Evolutionary conservation across 2,113 vertebrate genomes (phyloP).

Genomic region (Myrmophylax atrothorax): DNA sequence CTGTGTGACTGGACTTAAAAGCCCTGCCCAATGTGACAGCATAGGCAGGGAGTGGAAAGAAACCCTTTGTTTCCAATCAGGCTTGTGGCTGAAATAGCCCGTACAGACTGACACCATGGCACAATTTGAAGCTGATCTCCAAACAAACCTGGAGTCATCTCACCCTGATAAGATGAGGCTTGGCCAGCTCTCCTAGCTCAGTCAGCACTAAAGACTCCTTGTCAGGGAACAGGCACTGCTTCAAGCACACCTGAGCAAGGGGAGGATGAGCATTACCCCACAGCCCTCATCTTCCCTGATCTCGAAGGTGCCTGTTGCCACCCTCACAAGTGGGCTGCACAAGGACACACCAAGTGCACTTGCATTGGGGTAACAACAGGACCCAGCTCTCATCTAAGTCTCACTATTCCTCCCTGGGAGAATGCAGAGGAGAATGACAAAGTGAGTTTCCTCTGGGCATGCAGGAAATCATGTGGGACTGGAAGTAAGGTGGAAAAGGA

Average conservation of each 20-base stretch:
- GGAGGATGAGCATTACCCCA: background rate
- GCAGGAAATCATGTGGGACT: background rate
- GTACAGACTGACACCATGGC: background rate
- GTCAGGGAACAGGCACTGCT: fast-evolving
- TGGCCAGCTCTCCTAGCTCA: background rate
- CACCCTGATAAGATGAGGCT: background rate
- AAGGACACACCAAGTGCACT: background rate
- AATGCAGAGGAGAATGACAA: background rate
- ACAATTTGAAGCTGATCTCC: background rate
- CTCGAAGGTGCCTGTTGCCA: background rate
- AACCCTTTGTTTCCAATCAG: background rate
- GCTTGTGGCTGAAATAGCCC: background rate
- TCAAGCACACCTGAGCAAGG: background rate
- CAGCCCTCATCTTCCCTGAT: background rate
- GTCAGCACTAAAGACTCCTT: background rate
- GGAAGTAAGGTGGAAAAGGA: background rate
- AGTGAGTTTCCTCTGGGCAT: background rate
- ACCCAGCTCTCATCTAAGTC: background rate
- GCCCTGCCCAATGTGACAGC: background rate
- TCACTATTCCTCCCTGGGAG: background rate
- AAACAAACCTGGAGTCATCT: background rate
- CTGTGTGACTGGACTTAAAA: background rate
- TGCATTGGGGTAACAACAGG: background rate
- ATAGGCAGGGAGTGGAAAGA: background rate
- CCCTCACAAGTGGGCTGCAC: background rate